Evolutionary conservation across 1,140 invertebrate genomes (phyloP), one percentile per base, ranked within the genome.

Genomic region (Ectropis grisescens): DNA sequence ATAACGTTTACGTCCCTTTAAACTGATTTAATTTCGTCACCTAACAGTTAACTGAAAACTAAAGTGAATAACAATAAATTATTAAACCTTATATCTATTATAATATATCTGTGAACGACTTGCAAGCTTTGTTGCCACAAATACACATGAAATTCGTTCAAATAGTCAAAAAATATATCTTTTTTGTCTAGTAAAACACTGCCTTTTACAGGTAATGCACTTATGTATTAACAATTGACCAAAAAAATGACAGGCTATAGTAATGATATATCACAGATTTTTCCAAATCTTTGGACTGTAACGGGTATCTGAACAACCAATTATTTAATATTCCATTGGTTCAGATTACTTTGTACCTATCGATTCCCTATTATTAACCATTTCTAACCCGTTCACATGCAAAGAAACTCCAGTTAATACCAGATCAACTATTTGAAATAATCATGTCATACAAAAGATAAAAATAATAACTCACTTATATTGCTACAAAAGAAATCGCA

Each of bases 251-350:
- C 67, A 78, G 76, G 64, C 10, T 10, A 76, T 62, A 75, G 70
- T 80, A 76, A 71, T 79, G 70, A 71, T 79, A 82, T 83, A 84
- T 84, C 82, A 84, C 82, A 84, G 82, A 82, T 82, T 70, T 75
- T 81, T 75, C 45, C 56, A 54, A 52, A 60, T 84, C 80, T 84
- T 84, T 84, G 82, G 80, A 82, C 72, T 75, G 72, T 75, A 80
- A 79, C 58, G 70, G 74, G 76, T 58, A 56, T 64, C 64, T 69
- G 61, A 60, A 58, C 34, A 51, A 48, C 35, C 47, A 32, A 41
- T 47, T 52, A 55, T 53, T n/a, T n/a, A n/a, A n/a, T n/a, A n/a
- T n/a, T 25, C 36, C 55, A 49, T 34, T 56, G 53, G 35, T 58
- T 58, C 47, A 60, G 54, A 49, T 52, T 56, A 54, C 61, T 72